Base-by-base conservation (phyloP, 1,140 invertebrate genomes). In the Nasonia giraulti region DNA sequence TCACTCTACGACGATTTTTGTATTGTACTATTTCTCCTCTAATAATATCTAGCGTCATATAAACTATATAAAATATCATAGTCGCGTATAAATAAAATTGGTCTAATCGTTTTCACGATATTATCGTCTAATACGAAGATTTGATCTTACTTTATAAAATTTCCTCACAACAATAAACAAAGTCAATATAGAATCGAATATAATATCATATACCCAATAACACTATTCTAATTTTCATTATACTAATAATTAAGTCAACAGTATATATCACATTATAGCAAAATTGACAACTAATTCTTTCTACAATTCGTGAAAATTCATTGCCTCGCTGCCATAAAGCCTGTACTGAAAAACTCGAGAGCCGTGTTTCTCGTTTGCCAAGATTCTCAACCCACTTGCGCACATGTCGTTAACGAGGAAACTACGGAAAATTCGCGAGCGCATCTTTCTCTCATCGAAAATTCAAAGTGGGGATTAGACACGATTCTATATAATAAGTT, bases 231-330 rank as follows among this genome's bases (percentile, higher is more conserved):
- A 66, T 80, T 66, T 66, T 14, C 71, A 37, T 75, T 37, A 73
- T 62, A 37, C 33, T 37, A 37, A 37, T 84, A 79, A 73, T 75
- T 50, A 71, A 73, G 27, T 23, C 33, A 84, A 84, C 78, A 80
- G 44, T 81, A 27, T 50, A 79, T 74, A 84, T 80, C 77, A 84
- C 69, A 84, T 84, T 75, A 66, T 20, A 84, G 76, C 17, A 84
- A 80, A 80, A 84, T 84, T 80, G 37, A 84, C 40, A 84, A 80
- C 40, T 80, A 84, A 84, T 66, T 20, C 8, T 47, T 55, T 23
- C 47, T 23, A 62, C 31, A 75, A 74, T 44, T 20, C 37, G 31
- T 44, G 20, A 75, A 75, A 75, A 75, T 75, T 44, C 6, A 44
- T 40, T 5, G 8, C 6, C 2, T 75, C 73, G 20, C 20, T n/a